A percentile compares a stretch with the other conserved stretches of the same genome.
Conservation (phyloP, 2,797 vertebrate genomes). For the Adelosebastes latens region DNA sequence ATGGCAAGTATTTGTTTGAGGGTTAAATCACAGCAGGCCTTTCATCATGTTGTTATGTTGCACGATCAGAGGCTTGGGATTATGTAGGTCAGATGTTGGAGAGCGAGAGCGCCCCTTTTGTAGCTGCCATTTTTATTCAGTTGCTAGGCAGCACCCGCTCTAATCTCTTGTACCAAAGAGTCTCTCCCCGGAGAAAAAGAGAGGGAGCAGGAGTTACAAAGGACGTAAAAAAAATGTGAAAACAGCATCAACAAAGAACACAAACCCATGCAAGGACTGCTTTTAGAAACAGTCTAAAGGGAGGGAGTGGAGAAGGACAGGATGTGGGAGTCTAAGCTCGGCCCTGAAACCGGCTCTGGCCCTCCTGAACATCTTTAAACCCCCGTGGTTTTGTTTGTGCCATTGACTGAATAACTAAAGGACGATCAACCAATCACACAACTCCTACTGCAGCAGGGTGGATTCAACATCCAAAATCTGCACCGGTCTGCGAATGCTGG, state of each 20-base stretch:
- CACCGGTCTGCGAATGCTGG: not conserved
- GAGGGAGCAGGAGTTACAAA: constrained; percentile 79
- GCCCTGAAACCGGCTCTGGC: constrained; percentile 58
- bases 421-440: constrained; percentile 20
- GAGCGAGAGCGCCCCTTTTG: constrained; percentile 80
- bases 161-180: constrained; percentile 85
- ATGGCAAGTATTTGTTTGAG: constrained; percentile 79
- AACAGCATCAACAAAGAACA: constrained; percentile 81
- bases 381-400: constrained; percentile 51
- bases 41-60: constrained; percentile 83
- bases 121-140: constrained; percentile 86
- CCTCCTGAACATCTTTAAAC: constrained; percentile 67
- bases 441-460: not conserved
- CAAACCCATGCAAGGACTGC: constrained; percentile 70
- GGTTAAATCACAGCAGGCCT: constrained; percentile 76
- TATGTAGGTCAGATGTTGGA: constrained; percentile 86
- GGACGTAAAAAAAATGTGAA: constrained; percentile 68
- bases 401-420: constrained; percentile 44
- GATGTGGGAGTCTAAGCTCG: constrained; percentile 66
- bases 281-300: constrained; percentile 72
- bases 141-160: constrained; percentile 86
- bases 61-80: constrained; percentile 83
- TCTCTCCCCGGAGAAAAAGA: constrained; percentile 78
- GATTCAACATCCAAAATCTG: constrained; percentile 9
- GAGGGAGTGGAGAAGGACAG: constrained; percentile 65